phyloP scores from a whole-genome alignment of 2,888 invertebrate genomes.

The Trachelus iudaicus region DNA sequence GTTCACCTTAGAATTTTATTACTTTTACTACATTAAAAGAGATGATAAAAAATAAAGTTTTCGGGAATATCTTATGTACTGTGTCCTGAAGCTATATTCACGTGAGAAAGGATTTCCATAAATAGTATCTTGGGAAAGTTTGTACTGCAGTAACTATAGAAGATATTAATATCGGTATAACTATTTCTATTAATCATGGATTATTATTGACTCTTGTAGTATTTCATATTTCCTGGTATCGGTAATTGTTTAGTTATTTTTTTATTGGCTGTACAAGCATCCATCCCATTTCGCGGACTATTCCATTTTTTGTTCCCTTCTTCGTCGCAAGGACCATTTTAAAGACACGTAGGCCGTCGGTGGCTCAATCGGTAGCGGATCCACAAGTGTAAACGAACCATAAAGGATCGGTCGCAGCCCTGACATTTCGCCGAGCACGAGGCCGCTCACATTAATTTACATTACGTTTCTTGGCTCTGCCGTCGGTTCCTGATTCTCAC shows the following conservation, averaged over 20 bases:
- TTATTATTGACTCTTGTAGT: background rate
- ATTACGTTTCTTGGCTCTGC: conserved; percentile 23
- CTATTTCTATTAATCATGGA: background rate
- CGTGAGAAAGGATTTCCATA: background rate
- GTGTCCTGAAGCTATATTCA: background rate
- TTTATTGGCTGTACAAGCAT: background rate
- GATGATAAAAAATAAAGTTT: background rate
- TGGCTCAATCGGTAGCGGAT: background rate
- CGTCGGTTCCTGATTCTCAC: conserved; percentile 30
- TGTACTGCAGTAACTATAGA: background rate
- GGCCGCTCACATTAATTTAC: conserved; percentile 31
- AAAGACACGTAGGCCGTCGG: background rate
- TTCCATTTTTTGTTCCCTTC: background rate
- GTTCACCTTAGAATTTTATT: background rate
- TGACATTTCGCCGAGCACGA: conserved; percentile 38
- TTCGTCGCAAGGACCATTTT: background rate
- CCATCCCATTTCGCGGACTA: background rate
- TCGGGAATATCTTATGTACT: background rate
- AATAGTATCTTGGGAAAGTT: background rate
- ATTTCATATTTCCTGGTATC: background rate
- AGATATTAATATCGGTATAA: background rate
- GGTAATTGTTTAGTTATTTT: background rate
- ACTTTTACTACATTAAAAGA: background rate
- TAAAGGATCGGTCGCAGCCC: conserved; percentile 27
- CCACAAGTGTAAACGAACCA: conserved; percentile 10